Evolutionary conservation across 1,140 invertebrate genomes (phyloP), one percentile per base, ranked within the genome.

Genomic region (Caenorhabditis latens): DNA sequence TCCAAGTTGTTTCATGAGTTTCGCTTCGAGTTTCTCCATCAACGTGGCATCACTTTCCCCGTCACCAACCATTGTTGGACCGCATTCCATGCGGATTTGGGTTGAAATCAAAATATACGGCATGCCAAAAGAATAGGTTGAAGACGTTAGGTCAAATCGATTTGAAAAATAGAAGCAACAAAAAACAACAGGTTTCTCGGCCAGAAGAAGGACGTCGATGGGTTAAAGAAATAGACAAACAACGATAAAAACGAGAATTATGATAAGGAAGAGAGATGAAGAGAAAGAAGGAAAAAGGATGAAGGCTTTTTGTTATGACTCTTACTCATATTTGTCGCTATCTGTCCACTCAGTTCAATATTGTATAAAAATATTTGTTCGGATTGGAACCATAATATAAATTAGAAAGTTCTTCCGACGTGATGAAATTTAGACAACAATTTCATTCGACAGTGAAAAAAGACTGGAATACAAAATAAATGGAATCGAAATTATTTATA

Each of bases 31-130:
- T 83, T 50, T 86, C 8, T 11, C 57, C 86, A 86, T 86, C 40
- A 86, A 65, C 24, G 42, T 43, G 11, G 21, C 42, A 48, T 86
- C 86, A 71, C 86, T 86, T 32, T 86, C 57, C 19, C 86, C 86
- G 19, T 86, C 86, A 2, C 86, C 86, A 5, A 86, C 86, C 46
- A 86, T 79, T 57, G 86, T 86, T n/a, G 86, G 86, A 7, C 86
- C 86, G 40, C 86, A 86, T 14, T 86, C 75, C 65, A 86, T 71
- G 5, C 86, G 71, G 32, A 86, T 86, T 65, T 86, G 86, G 4
- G 86, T 86, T 21, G 86, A 86, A n/a, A 86, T 71, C 14, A 86
- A 46, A 58, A 86, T 79, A 65, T 86, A 83, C 0, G 86, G 86
- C 86, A 86, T 86, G 6, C 7, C 6, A 46, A 43, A 1, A 83